Conservation (phyloP, 2,888 invertebrate species). For the Macrosoma leucophasiata region DNA sequence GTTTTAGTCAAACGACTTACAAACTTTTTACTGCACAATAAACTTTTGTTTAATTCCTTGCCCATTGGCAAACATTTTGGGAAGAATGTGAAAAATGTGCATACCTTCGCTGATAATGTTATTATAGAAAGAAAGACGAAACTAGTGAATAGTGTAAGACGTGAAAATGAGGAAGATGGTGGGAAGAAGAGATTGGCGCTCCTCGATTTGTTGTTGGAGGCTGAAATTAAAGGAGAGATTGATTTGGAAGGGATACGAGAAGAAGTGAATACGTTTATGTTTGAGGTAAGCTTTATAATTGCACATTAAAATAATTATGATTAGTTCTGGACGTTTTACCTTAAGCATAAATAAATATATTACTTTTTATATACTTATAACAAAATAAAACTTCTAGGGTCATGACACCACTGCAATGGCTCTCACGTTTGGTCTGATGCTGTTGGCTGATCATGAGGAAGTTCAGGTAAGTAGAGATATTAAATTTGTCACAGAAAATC, state of each 20-base stretch:
- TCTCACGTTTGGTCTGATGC: constrained; percentile 51
- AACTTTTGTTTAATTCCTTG: constrained; percentile 64
- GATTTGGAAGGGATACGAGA: constrained; percentile 79
- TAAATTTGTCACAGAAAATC: too few relatives aligned
- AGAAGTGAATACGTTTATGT: constrained; percentile 86
- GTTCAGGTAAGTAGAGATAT: constrained; percentile 33
- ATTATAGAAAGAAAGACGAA: constrained; percentile 61
- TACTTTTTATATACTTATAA: too few relatives aligned
- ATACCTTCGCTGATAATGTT: constrained; percentile 71
- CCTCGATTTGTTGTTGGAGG: constrained; percentile 78
- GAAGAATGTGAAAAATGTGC: constrained; percentile 59
- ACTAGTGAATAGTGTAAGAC: constrained; percentile 18
- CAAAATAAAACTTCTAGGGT: constrained; percentile 49
- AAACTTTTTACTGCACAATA: constrained; percentile 74
- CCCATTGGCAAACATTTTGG: constrained; percentile 63
- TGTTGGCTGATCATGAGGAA: constrained; percentile 58
- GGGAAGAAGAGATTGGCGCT: constrained; percentile 76
- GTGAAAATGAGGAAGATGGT: constrained; percentile 20
- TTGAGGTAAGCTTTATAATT: constrained; percentile 65
- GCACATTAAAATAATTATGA: too few relatives aligned
- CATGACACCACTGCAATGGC: constrained; percentile 71
- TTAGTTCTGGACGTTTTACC: too few relatives aligned
- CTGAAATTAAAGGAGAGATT: constrained; percentile 74
- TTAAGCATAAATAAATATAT: too few relatives aligned
- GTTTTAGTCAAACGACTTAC: constrained; percentile 40